Conservation (phyloP, 2,113 vertebrate genomes). For the Crotophaga sulcirostris region DNA sequence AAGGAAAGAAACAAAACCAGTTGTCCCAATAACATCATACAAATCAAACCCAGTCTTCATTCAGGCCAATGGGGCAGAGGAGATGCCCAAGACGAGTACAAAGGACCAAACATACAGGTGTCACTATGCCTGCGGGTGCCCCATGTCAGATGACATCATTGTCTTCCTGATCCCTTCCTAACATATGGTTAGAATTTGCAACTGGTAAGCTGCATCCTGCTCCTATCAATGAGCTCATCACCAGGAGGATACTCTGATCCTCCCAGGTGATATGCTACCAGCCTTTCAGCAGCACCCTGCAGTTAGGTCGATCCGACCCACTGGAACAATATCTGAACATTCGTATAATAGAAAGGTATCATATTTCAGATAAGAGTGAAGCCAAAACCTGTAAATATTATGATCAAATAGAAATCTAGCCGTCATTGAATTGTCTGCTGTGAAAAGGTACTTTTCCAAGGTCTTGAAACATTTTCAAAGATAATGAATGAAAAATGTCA, state of each 20-base stretch:
- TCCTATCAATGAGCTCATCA: not conserved
- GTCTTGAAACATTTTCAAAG: not conserved
- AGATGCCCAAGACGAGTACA: not conserved
- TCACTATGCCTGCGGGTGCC: not conserved
- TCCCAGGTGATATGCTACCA: not conserved
- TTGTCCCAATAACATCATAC: not conserved
- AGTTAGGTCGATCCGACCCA: not conserved
- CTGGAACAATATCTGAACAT: not conserved
- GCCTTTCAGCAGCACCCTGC: not conserved
- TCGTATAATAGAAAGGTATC: not conserved
- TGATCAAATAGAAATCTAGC: not conserved
- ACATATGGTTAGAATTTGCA: not conserved
- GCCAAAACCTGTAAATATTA: not conserved
- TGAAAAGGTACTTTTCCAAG: not conserved
- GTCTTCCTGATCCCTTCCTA: not conserved
- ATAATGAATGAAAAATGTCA: not conserved
- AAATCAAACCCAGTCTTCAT: not conserved
- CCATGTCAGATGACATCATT: accelerated
- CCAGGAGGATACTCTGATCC: not conserved
- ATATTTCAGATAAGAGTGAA: not conserved
- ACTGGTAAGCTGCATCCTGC: not conserved
- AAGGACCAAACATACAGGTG: not conserved
- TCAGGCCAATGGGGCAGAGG: not conserved
- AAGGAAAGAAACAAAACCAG: not conserved
- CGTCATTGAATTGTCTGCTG: not conserved